These are phyloP conservation scores for Sander lucioperca DNA, from an alignment of 2,113 vertebrate species.

Conservation along the genomic window DNA sequence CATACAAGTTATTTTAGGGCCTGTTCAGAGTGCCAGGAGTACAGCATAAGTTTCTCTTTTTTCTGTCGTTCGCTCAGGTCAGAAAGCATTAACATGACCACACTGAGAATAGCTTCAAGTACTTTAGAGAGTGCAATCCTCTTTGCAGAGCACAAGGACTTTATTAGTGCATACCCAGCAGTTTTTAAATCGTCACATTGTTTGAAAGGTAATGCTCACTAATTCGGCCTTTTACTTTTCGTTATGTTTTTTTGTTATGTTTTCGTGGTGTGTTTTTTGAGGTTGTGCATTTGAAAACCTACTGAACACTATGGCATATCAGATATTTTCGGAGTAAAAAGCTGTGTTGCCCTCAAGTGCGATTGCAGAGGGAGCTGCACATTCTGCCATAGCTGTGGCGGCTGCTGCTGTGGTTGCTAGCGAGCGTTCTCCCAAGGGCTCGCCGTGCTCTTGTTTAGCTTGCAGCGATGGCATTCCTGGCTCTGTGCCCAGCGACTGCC, in stretches of 20 bases:
- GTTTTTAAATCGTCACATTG: slow-evolving; percentile 57
- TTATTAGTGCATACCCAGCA: slow-evolving; percentile 65
- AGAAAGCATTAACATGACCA: slow-evolving; percentile 71
- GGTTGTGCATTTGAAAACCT: slow-evolving; percentile 18
- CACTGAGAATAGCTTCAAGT: slow-evolving; percentile 76
- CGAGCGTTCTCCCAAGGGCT: slow-evolving; percentile 82
- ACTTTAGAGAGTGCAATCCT: slow-evolving; percentile 72
- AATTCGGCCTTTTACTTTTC: neutral
- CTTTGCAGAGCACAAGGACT: slow-evolving; percentile 66
- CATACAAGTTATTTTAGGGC: slow-evolving; percentile 67
- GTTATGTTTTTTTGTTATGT: neutral
- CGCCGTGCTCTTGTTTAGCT: slow-evolving; percentile 83
- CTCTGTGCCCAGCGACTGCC: slow-evolving; percentile 88
- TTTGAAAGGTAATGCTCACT: slow-evolving; percentile 6
- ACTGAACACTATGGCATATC: neutral
- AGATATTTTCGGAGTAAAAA: slow-evolving; percentile 7
- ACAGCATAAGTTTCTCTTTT: slow-evolving; percentile 57
- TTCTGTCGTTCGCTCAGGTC: slow-evolving; percentile 56
- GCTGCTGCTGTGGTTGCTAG: slow-evolving; percentile 81
- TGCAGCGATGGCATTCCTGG: slow-evolving; percentile 89
- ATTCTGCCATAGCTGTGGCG: slow-evolving; percentile 41
- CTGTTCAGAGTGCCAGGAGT: slow-evolving; percentile 51
- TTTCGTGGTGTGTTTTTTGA: neutral
- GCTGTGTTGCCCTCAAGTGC: slow-evolving; percentile 16
- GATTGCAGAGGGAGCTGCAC: slow-evolving; percentile 44